A percentile compares a stretch with the other conserved stretches of the same genome.
Evolutionary conservation across 2,797 vertebrate genomes (phyloP).

Genomic region (Paedocypris micromegethes): DNA sequence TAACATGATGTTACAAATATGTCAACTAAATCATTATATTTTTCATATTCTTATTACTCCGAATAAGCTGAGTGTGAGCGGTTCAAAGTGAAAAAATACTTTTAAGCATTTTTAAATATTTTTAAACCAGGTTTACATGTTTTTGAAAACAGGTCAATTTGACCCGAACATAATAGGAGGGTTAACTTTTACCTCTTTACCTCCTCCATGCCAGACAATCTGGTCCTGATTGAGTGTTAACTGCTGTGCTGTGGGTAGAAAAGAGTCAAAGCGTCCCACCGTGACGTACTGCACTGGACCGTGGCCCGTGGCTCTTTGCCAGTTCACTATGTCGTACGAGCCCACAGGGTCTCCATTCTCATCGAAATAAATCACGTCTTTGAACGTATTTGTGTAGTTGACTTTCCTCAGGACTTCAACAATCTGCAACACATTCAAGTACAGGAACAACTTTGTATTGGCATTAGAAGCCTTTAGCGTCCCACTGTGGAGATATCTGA

Average conservation of each 20-base stretch:
- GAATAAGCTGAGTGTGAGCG: too few relatives aligned
- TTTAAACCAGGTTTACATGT: too few relatives aligned
- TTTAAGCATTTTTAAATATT: too few relatives aligned
- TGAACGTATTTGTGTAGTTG: constrained; percentile 51
- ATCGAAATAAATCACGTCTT: constrained; percentile 53
- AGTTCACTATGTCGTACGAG: constrained; percentile 57
- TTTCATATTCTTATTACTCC: too few relatives aligned
- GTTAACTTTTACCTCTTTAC: constrained; percentile 37
- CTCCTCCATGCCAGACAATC: constrained; percentile 48
- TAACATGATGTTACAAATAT: too few relatives aligned
- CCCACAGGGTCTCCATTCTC: constrained; percentile 50
- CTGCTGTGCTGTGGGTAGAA: constrained; percentile 42
- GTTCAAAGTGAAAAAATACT: too few relatives aligned
- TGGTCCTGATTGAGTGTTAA: constrained; percentile 44
- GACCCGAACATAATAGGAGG: too few relatives aligned
- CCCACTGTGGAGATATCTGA: too few relatives aligned
- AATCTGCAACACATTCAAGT: constrained; percentile 38
- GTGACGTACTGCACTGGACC: constrained; percentile 44
- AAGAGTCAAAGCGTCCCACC: constrained; percentile 53
- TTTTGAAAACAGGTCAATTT: too few relatives aligned
- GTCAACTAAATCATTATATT: too few relatives aligned
- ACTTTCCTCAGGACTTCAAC: constrained; percentile 51
- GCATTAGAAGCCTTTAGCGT: too few relatives aligned
- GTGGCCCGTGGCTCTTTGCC: constrained; percentile 43
- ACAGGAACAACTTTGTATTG: neutral